A percentile compares a stretch with the other conserved stretches of the same genome.
Conservation (phyloP, 2,797 vertebrate species). For the Neosalanx taihuensis region DNA sequence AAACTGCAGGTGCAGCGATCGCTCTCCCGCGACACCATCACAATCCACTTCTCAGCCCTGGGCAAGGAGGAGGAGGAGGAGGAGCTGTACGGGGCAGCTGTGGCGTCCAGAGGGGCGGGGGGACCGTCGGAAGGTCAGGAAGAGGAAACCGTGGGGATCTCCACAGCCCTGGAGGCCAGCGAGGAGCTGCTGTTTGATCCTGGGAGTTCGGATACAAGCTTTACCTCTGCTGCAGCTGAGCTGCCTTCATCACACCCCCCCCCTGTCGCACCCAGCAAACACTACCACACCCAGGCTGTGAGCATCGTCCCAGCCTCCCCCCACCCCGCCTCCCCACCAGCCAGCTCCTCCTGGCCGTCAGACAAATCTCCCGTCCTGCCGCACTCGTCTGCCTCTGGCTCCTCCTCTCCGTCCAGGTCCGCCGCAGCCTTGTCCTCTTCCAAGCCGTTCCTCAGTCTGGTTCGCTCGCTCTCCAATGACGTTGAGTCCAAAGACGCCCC, state of each 20-base stretch:
- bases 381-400: conserved; percentile 37
- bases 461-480: conserved; percentile 91
- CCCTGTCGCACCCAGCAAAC: conserved; percentile 42
- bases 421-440: conserved; percentile 72
- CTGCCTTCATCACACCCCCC: conserved; percentile 43
- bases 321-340: conserved; percentile 60
- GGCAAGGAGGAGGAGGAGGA: conserved; percentile 93
- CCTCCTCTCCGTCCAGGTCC: conserved; percentile 51
- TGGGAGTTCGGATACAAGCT: conserved; percentile 56
- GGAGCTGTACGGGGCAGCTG: conserved; percentile 62
- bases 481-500: conserved; percentile 84
- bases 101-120: conserved; percentile 17
- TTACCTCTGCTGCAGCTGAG: conserved; percentile 65
- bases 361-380: conserved; percentile 63
- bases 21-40: conserved; percentile 88
- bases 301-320: conserved; percentile 60
- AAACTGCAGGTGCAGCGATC: conserved; percentile 94
- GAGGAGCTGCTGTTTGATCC: conserved; percentile 83
- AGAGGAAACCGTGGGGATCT: conserved; percentile 72
- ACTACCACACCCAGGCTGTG: conserved; percentile 55
- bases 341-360: conserved; percentile 78
- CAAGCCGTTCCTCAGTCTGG: conserved; percentile 91
- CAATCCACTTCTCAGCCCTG: conserved; percentile 93
- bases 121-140: conserved; percentile 1
- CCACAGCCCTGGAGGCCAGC: conserved; percentile 82